Percentiles rank a stretch among this genome's conserved stretches.
phyloP scores from a whole-genome alignment of 2,797 vertebrate species.

The Pipistrellus pygmaeus region DNA sequence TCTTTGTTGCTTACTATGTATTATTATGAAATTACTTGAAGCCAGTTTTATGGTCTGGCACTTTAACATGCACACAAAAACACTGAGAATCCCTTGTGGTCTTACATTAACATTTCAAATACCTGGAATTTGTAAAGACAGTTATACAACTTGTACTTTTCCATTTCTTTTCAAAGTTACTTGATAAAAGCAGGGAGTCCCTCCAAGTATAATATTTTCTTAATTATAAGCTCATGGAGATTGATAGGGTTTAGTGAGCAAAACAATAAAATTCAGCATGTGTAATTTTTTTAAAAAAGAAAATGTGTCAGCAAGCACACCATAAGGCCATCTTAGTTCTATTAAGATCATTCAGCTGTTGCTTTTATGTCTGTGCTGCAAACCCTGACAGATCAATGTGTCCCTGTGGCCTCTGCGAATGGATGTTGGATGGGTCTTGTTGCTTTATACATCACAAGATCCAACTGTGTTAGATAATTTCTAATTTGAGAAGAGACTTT shows the following conservation, averaged over 20 bases:
- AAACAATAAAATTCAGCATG: conserved; percentile 64
- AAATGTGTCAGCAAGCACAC: background rate
- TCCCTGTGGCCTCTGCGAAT: background rate
- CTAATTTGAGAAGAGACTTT: conserved; percentile 36
- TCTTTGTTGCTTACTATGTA: background rate
- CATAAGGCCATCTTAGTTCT: background rate
- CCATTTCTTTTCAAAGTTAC: conserved; percentile 45
- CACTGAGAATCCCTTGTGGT: background rate
- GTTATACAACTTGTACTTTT: conserved; percentile 20
- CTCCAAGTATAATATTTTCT: conserved; percentile 64
- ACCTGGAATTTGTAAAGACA: conserved; percentile 1
- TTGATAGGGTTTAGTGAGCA: conserved; percentile 59
- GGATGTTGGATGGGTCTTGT: background rate
- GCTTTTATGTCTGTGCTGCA: conserved; percentile 64
- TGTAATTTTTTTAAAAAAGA: conserved; percentile 19
- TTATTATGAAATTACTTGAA: conserved; percentile 37
- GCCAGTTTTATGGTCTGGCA: background rate
- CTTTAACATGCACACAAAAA: conserved; percentile 36
- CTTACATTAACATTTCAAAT: conserved; percentile 52
- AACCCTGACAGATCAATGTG: background rate
- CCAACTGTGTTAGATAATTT: background rate
- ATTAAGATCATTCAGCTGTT: conserved; percentile 60
- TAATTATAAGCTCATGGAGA: conserved; percentile 69
- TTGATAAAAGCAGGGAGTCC: conserved; percentile 69
- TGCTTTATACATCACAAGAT: background rate